A percentile compares a stretch with the other conserved stretches of the same genome.
phyloP scores from a whole-genome alignment of 2,113 vertebrate genomes.

The Neodon shergylaensis region DNA sequence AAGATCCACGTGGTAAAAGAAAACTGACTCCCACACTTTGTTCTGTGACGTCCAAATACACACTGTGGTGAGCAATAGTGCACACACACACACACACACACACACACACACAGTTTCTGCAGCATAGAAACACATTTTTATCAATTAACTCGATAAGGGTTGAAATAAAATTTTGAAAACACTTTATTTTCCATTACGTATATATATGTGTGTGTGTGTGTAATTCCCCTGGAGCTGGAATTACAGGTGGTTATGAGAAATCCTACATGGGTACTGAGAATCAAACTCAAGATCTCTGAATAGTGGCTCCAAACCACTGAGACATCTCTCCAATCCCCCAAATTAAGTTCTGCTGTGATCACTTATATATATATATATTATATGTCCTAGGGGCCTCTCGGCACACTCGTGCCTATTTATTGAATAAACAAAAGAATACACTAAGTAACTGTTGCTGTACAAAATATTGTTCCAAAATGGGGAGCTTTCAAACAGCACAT shows the following conservation, averaged over 20 bases:
- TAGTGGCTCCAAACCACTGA: neutral
- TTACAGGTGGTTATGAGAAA: neutral
- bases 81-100: neutral
- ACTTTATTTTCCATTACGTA: neutral
- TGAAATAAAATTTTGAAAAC: neutral
- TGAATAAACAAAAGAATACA: conserved; percentile 22
- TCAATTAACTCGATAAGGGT: conserved; percentile 51
- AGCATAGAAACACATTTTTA: conserved; percentile 35
- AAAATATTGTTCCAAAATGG: conserved; percentile 21
- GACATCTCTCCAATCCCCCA: neutral
- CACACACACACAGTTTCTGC: neutral
- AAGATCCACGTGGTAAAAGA: neutral
- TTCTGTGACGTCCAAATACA: neutral
- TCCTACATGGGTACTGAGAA: neutral
- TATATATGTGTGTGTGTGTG: neutral
- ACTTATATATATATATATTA: neutral
- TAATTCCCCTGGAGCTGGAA: neutral
- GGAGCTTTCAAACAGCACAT: neutral
- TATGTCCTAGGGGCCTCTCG: neutral
- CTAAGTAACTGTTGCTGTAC: neutral
- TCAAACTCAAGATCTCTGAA: neutral
- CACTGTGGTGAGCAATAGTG: neutral
- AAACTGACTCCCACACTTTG: too few relatives aligned
- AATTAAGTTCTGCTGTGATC: neutral
- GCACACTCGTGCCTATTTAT: neutral